Conservation (phyloP, 2,797 vertebrate species). For the Syncerus caffer region DNA sequence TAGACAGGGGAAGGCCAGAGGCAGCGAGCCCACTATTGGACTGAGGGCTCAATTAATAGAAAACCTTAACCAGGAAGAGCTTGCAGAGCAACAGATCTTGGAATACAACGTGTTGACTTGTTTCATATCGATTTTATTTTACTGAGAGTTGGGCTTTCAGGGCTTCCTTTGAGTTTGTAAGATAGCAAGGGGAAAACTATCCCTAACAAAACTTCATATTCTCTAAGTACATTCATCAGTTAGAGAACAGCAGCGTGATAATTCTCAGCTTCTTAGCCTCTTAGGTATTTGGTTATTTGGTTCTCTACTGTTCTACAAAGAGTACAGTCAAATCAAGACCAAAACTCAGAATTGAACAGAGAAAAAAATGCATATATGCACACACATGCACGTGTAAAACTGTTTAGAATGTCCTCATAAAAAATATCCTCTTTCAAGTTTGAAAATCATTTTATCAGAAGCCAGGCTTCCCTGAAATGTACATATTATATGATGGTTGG, state of each 20-base stretch:
- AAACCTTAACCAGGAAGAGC: conserved; percentile 84
- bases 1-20: conserved; percentile 87
- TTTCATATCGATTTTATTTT: not conserved
- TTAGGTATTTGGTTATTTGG: not conserved
- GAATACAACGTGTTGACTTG: conserved; percentile 46
- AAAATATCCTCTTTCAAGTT: conserved; percentile 28
- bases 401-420: not conserved
- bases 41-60: conserved; percentile 92
- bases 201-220: not conserved
- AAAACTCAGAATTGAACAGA: not conserved
- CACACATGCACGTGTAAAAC: not conserved
- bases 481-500: not conserved
- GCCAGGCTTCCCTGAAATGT: not conserved
- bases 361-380: too few species aligned
- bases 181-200: not conserved
- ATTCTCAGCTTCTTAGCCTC: not conserved
- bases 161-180: conserved; percentile 38
- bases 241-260: not conserved
- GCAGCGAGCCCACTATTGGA: conserved; percentile 87
- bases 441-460: conserved; percentile 28
- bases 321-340: not conserved
- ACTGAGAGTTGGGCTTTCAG: not conserved
- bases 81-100: conserved; percentile 59
- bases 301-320: not conserved
- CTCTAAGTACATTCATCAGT: not conserved